Base-by-base conservation (phyloP, 2,797 vertebrate species). In the Halcyon chelicuti region DNA sequence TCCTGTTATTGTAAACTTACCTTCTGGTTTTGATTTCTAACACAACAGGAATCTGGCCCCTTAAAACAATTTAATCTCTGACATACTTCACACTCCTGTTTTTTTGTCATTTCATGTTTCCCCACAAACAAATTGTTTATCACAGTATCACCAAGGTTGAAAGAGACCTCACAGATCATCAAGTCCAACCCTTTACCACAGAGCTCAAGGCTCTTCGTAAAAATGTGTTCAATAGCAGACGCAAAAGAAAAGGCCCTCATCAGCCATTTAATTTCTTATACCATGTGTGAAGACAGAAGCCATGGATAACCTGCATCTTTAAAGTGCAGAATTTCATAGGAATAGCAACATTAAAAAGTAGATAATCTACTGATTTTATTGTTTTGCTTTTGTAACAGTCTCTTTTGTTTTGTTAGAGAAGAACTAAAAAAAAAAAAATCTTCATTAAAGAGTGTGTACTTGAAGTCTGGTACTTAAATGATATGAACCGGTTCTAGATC, bases 401-500 rank as follows among this genome's bases (percentile, higher is more conserved):
- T 12, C 4, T 84, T 85, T 88, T n/a, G 6, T 90, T 90, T 55
- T 6, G 15, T 37, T 15, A 77, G 37, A 86, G 26, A 54, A 39
- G 21, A 83, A 63, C 62, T 14, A 15, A 28, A 26, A 42, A 28
- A 39, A 72, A 26, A 51, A 49, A 40, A 28, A 39, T 75, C 21
- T 80, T 85, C 4, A 37, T 88, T 88, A 60, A 80, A 93, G 16
- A 54, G 2, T 8, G n/a, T 18, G 18, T 55, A 8, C n/a, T 74
- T 92, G 39, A 93, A 66, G 46, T 82, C 63, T 88, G 70, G 18
- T 14, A 75, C 31, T 90, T 82, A 86, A 65, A 46, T 55, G 3
- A 46, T 80, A 73, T 42, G 37, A 51, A 78, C 26, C 72, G 83
- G 22, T 31, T 85, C 55, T 71, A 92, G 35, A 94, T 72, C 46